These are phyloP conservation scores for Schizopygopsis pylzovi DNA, from an alignment of 2,797 vertebrate genomes.

Conservation along the genomic window DNA sequence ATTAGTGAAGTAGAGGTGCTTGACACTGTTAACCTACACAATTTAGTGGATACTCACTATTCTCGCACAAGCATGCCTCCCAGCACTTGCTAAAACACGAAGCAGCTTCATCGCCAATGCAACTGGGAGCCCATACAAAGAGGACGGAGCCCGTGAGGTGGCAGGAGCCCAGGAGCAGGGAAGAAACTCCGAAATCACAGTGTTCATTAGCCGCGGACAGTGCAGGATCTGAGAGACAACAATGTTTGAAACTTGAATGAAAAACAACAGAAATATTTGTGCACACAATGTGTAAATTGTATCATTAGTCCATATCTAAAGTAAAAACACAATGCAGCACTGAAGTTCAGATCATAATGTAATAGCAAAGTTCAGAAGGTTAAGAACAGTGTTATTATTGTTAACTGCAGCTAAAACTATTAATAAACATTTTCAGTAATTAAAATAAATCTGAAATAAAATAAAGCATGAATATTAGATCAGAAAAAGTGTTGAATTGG, in stretches of 20 bases:
- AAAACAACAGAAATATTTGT: neutral
- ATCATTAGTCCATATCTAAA: neutral
- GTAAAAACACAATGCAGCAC: neutral
- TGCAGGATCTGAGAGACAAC: conserved; percentile 82
- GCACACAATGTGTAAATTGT: neutral
- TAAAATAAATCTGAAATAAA: neutral
- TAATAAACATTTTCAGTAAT: neutral
- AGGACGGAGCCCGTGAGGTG: conserved; percentile 66
- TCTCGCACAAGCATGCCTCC: conserved; percentile 88
- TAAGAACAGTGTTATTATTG: neutral
- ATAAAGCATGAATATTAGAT: neutral
- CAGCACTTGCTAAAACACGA: conserved; percentile 88
- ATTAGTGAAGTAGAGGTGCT: neutral
- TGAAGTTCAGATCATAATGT: neutral
- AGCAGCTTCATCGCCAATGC: conserved; percentile 90
- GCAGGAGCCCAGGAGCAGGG: conserved; percentile 84
- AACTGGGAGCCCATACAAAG: conserved; percentile 84
- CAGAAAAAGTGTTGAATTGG: no score
- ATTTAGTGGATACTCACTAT: conserved; percentile 79
- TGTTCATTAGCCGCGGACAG: conserved; percentile 90
- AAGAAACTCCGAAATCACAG: conserved; percentile 89
- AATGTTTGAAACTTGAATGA: neutral
- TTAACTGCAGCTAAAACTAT: neutral
- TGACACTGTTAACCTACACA: neutral
- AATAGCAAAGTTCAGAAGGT: neutral